phyloP scores from a whole-genome alignment of 2,797 vertebrate genomes.

The Melanotaenia boesemani region DNA sequence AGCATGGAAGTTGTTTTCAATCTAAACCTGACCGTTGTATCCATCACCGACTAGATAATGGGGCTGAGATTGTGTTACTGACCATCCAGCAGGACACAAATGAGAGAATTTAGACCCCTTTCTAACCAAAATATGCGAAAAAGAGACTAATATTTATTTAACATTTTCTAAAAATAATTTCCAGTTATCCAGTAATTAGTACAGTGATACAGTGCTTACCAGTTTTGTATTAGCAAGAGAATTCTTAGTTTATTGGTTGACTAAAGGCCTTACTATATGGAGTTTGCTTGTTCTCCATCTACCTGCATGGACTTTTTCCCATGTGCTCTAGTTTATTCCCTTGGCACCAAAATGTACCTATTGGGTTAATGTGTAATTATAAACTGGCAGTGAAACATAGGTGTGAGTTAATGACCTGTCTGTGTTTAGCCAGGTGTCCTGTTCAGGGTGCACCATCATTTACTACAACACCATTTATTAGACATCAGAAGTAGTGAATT shows the following conservation, averaged over 20 bases:
- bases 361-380: background rate
- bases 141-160: background rate
- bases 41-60: slow-evolving; percentile 28
- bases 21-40: slow-evolving; percentile 29
- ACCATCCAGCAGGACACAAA: slow-evolving; percentile 23
- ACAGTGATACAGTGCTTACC: background rate
- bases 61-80: slow-evolving; percentile 21
- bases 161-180: background rate
- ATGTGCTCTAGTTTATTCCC: background rate
- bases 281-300: background rate
- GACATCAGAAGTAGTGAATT: background rate
- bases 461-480: background rate
- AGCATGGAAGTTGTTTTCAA: slow-evolving; percentile 27
- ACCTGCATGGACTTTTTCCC: background rate
- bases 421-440: background rate
- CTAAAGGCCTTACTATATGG: background rate
- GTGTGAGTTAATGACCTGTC: background rate
- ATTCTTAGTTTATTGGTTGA: background rate
- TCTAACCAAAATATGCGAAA: background rate
- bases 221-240: background rate
- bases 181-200: background rate
- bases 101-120: slow-evolving; percentile 17
- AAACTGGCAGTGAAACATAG: background rate
- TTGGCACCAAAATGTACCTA: background rate
- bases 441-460: background rate